Base-by-base conservation (phyloP, 2,797 vertebrate species). In the Allobates femoralis region DNA sequence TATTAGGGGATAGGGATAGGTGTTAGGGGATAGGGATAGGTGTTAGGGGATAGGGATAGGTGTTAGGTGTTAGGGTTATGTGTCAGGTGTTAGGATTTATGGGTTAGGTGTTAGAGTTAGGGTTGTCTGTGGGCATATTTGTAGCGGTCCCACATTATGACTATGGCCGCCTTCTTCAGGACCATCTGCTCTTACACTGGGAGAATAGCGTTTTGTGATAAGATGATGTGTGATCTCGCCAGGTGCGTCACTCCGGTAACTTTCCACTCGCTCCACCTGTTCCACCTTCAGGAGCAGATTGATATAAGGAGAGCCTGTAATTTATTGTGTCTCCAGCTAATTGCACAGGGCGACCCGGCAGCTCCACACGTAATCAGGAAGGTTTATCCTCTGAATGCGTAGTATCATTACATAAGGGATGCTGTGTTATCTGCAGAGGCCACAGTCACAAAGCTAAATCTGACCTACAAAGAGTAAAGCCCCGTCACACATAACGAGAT, bases 271-370 rank as follows among this genome's bases (percentile, higher is more conserved):
- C 58, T 14, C 23, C 58, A 46, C 77, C 77, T 28, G 2, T 30
- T 32, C 32, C 66, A 34, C 19, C 34, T 12, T 6, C 56, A 7
- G 55, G 19, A 21, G 30, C 19, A 79, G 34, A 41, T 62, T 58
- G 14, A 60, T 79, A 41, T 41, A 37, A 79, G 14, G 15, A 19
- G 21, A 41, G 2, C n/a, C 2, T 50, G 58, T 79, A n/a, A 50
- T 64, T 64, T 79, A 79, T 50, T 50, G n/a, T 79, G 77, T 62
- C 77, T 79, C 34, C 21, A 58, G n/a, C 21, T 79, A 79, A 64
- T 64, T 60, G 78, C n/a, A 46, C 58, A 50, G 34, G 18, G 28
- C 75, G 1, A 51, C 26, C 26, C 2, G 19, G 32, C 19, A 41
- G 11, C 26, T 34, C 5, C 10, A 79, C 32, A 37, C 6, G 4